Conservation (phyloP, 2,113 vertebrate genomes). For the Ceyx cyanopectus region DNA sequence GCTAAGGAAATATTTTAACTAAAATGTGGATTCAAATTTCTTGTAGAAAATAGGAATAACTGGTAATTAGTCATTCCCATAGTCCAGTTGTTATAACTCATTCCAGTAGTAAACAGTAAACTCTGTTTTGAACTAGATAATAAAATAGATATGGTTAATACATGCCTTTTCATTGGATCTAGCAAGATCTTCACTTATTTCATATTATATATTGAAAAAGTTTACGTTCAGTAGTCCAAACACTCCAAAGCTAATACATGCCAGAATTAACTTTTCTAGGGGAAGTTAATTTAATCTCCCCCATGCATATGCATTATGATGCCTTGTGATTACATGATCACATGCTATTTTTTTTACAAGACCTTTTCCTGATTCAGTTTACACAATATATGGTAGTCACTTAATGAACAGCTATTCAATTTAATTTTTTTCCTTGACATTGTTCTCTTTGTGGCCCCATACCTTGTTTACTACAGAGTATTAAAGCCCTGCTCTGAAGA, state of each 20-base stretch:
- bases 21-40: too few species aligned
- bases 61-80: too few species aligned
- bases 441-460: neutral
- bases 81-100: too few species aligned
- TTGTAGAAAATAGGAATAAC: too few species aligned
- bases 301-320: conserved; percentile 1
- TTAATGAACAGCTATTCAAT: conserved; percentile 21
- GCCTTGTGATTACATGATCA: neutral
- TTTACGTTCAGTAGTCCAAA: neutral
- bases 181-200: neutral
- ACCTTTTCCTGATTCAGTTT: neutral
- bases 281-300: neutral
- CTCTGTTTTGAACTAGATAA: too few species aligned
- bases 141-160: too few species aligned
- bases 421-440: neutral
- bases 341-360: neutral
- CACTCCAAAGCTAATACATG: neutral
- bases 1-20: too few species aligned
- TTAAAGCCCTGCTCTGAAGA: neutral
- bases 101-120: too few species aligned
- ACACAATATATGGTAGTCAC: neutral
- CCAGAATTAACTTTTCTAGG: neutral
- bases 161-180: neutral
- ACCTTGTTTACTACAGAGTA: conserved; percentile 6
- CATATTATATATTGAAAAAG: neutral